Conservation (phyloP, 2,797 vertebrate species). For the Xenops minutus region DNA sequence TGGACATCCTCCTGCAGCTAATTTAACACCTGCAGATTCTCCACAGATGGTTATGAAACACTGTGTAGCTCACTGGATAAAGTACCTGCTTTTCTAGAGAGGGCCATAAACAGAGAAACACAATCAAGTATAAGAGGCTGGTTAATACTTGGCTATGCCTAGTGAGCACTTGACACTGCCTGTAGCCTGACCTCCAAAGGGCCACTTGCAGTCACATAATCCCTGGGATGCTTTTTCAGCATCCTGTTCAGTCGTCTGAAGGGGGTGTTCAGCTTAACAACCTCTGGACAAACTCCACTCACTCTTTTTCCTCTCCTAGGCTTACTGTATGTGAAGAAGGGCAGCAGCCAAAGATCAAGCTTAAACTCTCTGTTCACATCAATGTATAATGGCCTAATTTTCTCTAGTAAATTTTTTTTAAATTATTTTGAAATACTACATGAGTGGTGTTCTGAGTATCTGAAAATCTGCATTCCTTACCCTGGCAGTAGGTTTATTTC, state of each 20-base stretch:
- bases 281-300: background rate
- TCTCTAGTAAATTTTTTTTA: background rate
- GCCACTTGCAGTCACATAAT: background rate
- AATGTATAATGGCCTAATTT: background rate
- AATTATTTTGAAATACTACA: background rate
- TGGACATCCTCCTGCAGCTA: slow-evolving; percentile 41
- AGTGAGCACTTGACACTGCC: background rate
- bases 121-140: background rate
- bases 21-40: slow-evolving; percentile 60
- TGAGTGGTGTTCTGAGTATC: background rate
- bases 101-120: background rate
- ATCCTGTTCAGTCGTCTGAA: background rate
- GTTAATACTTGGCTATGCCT: background rate
- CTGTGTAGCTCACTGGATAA: background rate
- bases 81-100: slow-evolving; percentile 1
- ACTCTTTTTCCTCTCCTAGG: background rate
- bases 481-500: background rate
- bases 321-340: background rate
- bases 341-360: background rate
- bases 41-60: slow-evolving; percentile 41
- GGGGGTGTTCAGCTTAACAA: background rate
- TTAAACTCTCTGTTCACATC: background rate
- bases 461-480: background rate
- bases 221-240: background rate
- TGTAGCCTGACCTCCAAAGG: background rate